These are phyloP conservation scores for Samia ricini DNA, from an alignment of 1,140 invertebrate genomes.

Conservation along the genomic window DNA sequence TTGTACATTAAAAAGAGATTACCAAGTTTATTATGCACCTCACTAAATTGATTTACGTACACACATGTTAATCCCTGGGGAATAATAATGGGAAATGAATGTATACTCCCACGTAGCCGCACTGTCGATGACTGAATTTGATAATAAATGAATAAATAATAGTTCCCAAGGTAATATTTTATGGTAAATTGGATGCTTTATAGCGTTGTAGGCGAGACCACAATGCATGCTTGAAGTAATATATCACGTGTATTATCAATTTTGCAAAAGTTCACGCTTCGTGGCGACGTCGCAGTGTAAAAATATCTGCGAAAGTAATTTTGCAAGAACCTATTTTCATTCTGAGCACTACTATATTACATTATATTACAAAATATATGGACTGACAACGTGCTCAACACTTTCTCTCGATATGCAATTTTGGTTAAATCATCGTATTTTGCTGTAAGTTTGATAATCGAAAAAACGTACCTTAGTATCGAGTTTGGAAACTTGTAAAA, in stretches of 20 bases:
- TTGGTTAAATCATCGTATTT: not conserved
- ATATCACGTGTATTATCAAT: slow-evolving; percentile 37
- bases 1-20: slow-evolving; percentile 8
- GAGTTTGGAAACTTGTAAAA: not conserved
- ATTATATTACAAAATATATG: not conserved
- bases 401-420: not conserved
- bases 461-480: not conserved
- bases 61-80: slow-evolving; percentile 15
- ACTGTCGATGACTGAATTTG: not conserved
- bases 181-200: slow-evolving; percentile 37
- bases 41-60: slow-evolving; percentile 21
- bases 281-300: slow-evolving; percentile 5
- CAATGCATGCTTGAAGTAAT: slow-evolving; percentile 31
- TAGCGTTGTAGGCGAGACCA: slow-evolving; percentile 31
- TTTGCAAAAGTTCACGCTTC: slow-evolving; percentile 19
- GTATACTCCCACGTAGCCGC: not conserved
- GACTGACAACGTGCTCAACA: not conserved
- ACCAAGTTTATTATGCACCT: slow-evolving; percentile 11
- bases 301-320: slow-evolving; percentile 33
- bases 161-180: slow-evolving; percentile 29
- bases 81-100: slow-evolving; percentile 16
- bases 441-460: not conserved
- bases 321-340: slow-evolving; percentile 16
- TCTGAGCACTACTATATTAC: not conserved
- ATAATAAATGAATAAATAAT: slow-evolving; percentile 33